Percentiles rank a stretch among this genome's conserved stretches.
Conservation (phyloP, 2,888 invertebrate genomes). For the Bugulina stolonifera region DNA sequence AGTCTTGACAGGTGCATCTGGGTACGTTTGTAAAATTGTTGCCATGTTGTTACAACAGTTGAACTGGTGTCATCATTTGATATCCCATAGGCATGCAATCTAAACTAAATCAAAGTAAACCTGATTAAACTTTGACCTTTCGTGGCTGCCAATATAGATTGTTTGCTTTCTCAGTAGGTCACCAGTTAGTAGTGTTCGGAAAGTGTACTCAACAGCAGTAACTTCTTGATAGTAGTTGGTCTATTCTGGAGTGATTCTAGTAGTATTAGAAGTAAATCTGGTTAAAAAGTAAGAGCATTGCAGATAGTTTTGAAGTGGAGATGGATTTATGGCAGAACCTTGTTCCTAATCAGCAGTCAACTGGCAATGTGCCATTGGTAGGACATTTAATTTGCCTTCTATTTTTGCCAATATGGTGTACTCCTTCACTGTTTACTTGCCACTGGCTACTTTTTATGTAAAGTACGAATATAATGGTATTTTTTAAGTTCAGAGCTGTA, state of each 20-base stretch:
- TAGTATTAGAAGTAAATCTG: too few species aligned
- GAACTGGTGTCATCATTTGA: not conserved
- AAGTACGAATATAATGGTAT: too few species aligned
- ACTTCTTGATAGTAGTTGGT: too few species aligned
- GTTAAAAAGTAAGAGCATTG: too few species aligned
- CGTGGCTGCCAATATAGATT: not conserved
- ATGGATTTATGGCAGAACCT: conserved; percentile 22
- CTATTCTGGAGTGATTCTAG: too few species aligned
- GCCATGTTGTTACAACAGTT: not conserved
- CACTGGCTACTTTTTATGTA: too few species aligned
- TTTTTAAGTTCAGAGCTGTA: too few species aligned
- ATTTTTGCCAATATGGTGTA: too few species aligned
- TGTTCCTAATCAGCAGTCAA: not conserved
- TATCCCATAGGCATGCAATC: not conserved
- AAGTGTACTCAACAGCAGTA: too few species aligned
- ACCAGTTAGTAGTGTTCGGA: not conserved
- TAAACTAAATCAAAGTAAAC: not conserved
- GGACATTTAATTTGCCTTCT: too few species aligned
- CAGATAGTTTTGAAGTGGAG: too few species aligned
- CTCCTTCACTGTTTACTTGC: too few species aligned
- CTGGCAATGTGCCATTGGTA: not conserved
- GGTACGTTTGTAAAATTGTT: not conserved
- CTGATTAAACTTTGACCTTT: not conserved
- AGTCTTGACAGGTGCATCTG: not conserved
- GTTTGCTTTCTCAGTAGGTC: conserved; percentile 14